Percentiles rank a stretch among this genome's conserved stretches.
These are phyloP conservation scores for Clusia tigrina DNA, from an alignment of 2,888 invertebrate species.

Conservation along the genomic window DNA sequence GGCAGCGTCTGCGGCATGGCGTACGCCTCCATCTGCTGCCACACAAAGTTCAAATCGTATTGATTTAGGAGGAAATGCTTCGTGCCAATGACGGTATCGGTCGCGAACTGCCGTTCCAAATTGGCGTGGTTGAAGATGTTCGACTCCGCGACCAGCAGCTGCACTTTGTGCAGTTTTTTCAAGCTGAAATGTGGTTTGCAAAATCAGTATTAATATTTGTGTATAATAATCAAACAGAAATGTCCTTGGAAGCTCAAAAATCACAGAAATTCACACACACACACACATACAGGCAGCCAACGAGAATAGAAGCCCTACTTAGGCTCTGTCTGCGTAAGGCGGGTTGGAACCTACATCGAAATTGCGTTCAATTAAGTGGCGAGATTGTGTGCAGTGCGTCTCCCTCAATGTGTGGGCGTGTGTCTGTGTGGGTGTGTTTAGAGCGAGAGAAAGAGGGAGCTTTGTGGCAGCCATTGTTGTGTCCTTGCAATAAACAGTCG, in stretches of 20 bases:
- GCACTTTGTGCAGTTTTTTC: slow-evolving; percentile 64
- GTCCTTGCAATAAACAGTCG: slow-evolving; percentile 1
- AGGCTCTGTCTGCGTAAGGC: too few relatives aligned
- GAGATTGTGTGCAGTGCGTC: neutral
- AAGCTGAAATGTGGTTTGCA: slow-evolving; percentile 48
- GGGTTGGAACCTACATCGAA: too few relatives aligned
- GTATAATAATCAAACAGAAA: neutral
- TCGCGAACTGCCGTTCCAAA: slow-evolving; percentile 66
- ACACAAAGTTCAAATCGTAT: slow-evolving; percentile 63
- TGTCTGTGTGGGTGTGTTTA: too few relatives aligned
- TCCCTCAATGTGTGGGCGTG: too few relatives aligned
- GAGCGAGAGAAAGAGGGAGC: too few relatives aligned
- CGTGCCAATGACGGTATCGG: slow-evolving; percentile 61
- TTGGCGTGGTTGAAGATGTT: slow-evolving; percentile 71
- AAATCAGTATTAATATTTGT: slow-evolving; percentile 3
- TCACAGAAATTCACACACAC: too few relatives aligned
- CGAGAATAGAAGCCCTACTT: too few relatives aligned
- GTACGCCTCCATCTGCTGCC: slow-evolving; percentile 63
- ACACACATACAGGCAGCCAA: too few relatives aligned
- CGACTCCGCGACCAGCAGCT: slow-evolving; percentile 57
- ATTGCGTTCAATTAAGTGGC: too few relatives aligned
- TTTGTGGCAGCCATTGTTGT: slow-evolving; percentile 8
- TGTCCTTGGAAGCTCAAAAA: too few relatives aligned
- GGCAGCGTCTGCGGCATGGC: slow-evolving; percentile 36
- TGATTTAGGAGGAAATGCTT: slow-evolving; percentile 61